Percentiles rank a stretch among this genome's conserved stretches.
phyloP scores from a whole-genome alignment of 35 echinoderm and acorn worm species.

The Apostichopus californicus region DNA sequence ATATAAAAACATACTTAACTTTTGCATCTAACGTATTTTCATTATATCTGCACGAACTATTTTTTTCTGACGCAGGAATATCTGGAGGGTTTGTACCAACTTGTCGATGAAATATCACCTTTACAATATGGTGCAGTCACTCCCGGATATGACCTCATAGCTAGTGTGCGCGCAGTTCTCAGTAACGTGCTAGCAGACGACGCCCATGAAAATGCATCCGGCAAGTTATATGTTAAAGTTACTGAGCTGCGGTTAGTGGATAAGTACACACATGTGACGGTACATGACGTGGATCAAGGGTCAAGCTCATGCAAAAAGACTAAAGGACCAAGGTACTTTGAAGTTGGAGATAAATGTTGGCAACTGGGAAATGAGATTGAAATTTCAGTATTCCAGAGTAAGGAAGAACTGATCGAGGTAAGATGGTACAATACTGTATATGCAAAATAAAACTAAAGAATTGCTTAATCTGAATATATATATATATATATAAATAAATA shows the following conservation, averaged over 20 bases:
- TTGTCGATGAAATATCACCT: slow-evolving; percentile 78
- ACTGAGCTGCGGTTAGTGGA: slow-evolving; percentile 62
- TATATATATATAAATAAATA: too few relatives aligned
- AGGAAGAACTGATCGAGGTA: slow-evolving; percentile 84
- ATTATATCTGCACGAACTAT: neutral
- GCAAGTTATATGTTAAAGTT: slow-evolving; percentile 64
- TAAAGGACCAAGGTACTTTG: slow-evolving; percentile 81
- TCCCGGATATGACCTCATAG: slow-evolving; percentile 71
- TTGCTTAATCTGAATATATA: too few relatives aligned
- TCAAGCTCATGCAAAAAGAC: slow-evolving; percentile 80
- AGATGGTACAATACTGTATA: neutral
- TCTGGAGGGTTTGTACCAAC: slow-evolving; percentile 58
- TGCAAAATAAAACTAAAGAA: too few relatives aligned
- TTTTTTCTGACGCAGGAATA: slow-evolving; percentile 58
- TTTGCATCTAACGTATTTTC: neutral
- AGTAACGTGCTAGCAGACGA: slow-evolving; percentile 53
- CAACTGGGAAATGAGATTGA: slow-evolving; percentile 65
- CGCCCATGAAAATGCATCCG: slow-evolving; percentile 67
- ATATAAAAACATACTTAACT: too few relatives aligned
- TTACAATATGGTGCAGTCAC: slow-evolving; percentile 76
- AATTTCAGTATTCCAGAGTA: slow-evolving; percentile 55
- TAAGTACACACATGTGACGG: slow-evolving; percentile 64
- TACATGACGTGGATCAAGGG: slow-evolving; percentile 87
- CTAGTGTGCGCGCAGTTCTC: slow-evolving; percentile 57
- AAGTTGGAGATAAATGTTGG: slow-evolving; percentile 78